Conservation (phyloP, 2,113 vertebrate species). For the Cairina moschata region DNA sequence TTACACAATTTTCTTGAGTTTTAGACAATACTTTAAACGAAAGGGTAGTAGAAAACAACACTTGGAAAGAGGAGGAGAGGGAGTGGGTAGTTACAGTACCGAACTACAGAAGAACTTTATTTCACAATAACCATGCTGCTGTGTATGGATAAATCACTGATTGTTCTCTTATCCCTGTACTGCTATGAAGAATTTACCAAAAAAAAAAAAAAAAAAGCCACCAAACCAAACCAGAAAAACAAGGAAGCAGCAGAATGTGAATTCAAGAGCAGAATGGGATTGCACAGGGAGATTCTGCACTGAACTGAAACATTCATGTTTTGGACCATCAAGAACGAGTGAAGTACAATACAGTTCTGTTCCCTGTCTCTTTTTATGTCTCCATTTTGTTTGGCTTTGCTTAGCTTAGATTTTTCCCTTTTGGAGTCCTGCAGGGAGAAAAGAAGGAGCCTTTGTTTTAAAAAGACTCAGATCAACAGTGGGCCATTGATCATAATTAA, state of each 20-base stretch:
- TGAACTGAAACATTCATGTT: constrained; percentile 24
- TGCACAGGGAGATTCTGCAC: not conserved
- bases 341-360: constrained; percentile 48
- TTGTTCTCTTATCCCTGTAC: constrained; percentile 13
- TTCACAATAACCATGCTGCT: not conserved
- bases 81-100: not conserved
- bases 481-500: constrained; percentile 61
- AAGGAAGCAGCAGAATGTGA: not conserved
- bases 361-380: constrained; percentile 22
- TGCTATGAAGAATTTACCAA: constrained; percentile 1
- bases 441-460: constrained; percentile 70
- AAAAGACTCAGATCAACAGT: constrained; percentile 53
- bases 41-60: not conserved
- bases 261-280: not conserved
- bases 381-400: constrained; percentile 46
- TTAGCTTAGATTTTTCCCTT: constrained; percentile 51
- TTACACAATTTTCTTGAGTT: not conserved
- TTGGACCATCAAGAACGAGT: not conserved
- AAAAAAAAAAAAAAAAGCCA: not conserved
- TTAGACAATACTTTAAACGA: constrained; percentile 13
- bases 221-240: not conserved
- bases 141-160: not conserved
- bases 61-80: not conserved
- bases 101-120: not conserved
- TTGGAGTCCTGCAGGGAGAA: constrained; percentile 49